Conservation (phyloP, 2,888 invertebrate species). For the Sarcophaga caerulescens region DNA sequence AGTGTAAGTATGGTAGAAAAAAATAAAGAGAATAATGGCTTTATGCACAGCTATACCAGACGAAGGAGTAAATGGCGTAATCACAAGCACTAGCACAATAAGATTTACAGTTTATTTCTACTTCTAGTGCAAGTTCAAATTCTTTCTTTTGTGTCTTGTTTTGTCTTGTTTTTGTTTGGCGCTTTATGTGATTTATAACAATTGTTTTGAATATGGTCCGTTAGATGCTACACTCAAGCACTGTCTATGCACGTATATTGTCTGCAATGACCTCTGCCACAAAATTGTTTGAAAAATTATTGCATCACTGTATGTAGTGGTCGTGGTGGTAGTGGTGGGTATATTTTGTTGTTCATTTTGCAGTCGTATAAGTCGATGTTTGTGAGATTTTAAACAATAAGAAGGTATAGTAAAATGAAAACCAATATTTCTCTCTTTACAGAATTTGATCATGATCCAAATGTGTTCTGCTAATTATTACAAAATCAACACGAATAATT, state of each 20-base stretch:
- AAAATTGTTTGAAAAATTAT: constrained; percentile 50
- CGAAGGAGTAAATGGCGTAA: constrained; percentile 7
- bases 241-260: neutral
- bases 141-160: neutral
- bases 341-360: constrained; percentile 15
- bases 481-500: no score
- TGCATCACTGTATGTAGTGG: neutral
- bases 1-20: no score
- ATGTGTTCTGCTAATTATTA: no score
- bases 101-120: constrained; percentile 37
- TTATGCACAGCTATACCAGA: neutral
- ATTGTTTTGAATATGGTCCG: constrained; percentile 50
- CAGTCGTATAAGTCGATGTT: no score
- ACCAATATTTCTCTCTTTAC: no score
- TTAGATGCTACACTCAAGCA: constrained; percentile 22
- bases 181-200: constrained; percentile 69
- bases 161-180: constrained; percentile 37
- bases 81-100: neutral
- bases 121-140: constrained; percentile 14
- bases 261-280: constrained; percentile 63
- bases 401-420: no score
- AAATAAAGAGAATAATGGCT: no score
- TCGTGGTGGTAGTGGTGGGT: constrained; percentile 43
- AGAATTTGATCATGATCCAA: no score
- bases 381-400: no score